These are phyloP conservation scores for Sepiola atlantica DNA, from an alignment of 2,888 invertebrate species.

Conservation along the genomic window DNA sequence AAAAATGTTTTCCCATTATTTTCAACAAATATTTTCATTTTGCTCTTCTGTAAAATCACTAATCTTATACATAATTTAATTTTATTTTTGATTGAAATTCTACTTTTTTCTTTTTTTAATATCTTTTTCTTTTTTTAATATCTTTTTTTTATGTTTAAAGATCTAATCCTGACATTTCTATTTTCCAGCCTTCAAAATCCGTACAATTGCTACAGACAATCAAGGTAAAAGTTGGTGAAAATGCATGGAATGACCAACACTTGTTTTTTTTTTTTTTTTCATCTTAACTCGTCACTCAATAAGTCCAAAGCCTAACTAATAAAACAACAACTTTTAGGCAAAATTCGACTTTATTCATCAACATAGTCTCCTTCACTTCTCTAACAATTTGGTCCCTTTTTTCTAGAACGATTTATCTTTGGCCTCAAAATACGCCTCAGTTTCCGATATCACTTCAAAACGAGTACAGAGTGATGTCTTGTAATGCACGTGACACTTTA, in stretches of 20 bases:
- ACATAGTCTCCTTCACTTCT: no score
- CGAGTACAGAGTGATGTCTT: no score
- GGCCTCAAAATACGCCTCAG: no score
- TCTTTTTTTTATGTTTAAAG: not conserved
- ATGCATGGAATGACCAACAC: not conserved
- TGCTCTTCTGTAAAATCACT: no score
- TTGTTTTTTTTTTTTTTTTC: not conserved
- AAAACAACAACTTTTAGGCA: no score
- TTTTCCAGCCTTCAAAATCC: conserved; percentile 43
- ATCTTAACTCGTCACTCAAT: no score
- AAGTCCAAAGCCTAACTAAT: no score
- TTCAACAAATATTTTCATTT: not conserved
- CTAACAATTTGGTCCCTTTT: no score
- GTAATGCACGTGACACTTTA: no score
- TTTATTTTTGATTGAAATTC: not conserved
- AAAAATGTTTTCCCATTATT: not conserved
- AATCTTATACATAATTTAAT: not conserved
- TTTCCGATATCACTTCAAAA: no score
- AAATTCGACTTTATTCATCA: no score
- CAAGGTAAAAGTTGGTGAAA: conserved; percentile 10
- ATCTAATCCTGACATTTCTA: not conserved
- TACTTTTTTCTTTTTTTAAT: not conserved
- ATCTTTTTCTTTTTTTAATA: not conserved
- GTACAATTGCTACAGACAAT: conserved; percentile 42
- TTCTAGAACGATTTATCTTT: no score